phyloP scores from a whole-genome alignment of 2,888 invertebrate species.

The Ceraclea dissimilis region DNA sequence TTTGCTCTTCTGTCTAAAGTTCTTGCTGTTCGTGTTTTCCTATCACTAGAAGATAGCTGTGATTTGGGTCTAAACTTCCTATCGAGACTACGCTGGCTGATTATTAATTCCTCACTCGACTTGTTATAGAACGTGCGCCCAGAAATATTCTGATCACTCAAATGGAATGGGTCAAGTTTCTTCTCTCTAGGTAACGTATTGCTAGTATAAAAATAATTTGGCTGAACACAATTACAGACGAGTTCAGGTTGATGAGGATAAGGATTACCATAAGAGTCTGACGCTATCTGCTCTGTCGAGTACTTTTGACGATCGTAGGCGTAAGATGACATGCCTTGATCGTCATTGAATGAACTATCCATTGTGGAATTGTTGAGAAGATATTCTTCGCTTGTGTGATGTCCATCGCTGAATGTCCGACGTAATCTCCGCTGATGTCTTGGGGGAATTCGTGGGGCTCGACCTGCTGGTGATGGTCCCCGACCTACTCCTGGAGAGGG shows the following conservation, averaged over 20 bases:
- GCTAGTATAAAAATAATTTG: constrained; percentile 20
- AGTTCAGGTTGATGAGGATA: constrained; percentile 19
- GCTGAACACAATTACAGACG: constrained; percentile 23
- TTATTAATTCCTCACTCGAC: constrained; percentile 23
- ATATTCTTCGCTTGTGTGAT: constrained; percentile 25
- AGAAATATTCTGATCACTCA: constrained; percentile 25
- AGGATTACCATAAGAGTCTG: constrained; percentile 17
- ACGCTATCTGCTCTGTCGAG: constrained; percentile 15
- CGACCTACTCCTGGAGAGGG: constrained; percentile 4
- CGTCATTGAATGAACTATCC: constrained; percentile 22
- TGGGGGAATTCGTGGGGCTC: constrained; percentile 3
- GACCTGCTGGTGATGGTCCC: constrained; percentile 3
- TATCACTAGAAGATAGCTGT: constrained; percentile 14
- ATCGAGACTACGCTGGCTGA: constrained; percentile 23
- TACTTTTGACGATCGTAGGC: constrained; percentile 15
- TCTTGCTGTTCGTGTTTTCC: constrained; percentile 8
- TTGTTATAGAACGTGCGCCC: constrained; percentile 15
- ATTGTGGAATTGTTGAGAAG: constrained; percentile 21
- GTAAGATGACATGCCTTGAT: constrained; percentile 8
- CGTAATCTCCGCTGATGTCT: constrained; percentile 18
- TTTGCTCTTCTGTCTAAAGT: constrained; percentile 11
- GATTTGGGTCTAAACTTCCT: constrained; percentile 20
- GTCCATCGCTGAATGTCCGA: constrained; percentile 25
- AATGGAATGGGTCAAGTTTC: constrained; percentile 18
- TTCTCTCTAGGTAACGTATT: constrained; percentile 23